A percentile compares a stretch with the other conserved stretches of the same genome.
These are phyloP conservation scores for Psittacara wagleri DNA, from an alignment of 2,113 vertebrate species.

Conservation along the genomic window DNA sequence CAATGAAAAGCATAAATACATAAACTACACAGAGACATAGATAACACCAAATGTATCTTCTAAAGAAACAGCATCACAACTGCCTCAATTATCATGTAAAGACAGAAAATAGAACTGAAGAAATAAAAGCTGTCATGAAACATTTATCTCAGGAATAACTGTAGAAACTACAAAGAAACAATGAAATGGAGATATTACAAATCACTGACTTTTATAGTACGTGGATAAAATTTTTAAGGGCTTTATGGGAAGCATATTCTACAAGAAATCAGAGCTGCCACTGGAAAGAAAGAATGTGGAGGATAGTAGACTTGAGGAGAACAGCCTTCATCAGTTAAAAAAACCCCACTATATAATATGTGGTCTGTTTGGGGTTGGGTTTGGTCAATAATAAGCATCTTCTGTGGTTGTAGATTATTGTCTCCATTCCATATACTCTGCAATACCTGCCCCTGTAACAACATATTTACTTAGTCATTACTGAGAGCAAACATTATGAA, in stretches of 20 bases:
- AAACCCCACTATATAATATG: not conserved
- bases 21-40: not conserved
- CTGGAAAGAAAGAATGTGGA: not conserved
- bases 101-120: not conserved
- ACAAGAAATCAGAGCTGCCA: not conserved
- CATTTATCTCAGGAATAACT: not conserved
- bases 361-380: not conserved
- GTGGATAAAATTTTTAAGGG: not conserved
- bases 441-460: not conserved
- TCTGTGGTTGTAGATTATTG: not conserved
- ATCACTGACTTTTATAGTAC: not conserved
- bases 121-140: not conserved
- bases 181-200: not conserved
- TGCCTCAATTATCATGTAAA: not conserved
- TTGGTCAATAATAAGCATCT: not conserved
- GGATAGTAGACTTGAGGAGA: not conserved
- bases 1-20: not conserved
- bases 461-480: not conserved
- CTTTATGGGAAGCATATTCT: not conserved
- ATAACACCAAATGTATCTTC: not conserved
- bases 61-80: not conserved
- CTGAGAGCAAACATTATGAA: not conserved
- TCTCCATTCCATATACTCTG: not conserved
- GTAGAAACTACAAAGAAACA: not conserved
- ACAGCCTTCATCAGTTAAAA: not conserved